These are phyloP conservation scores for Pseudomyrmex flavicornis DNA, from an alignment of 1,140 invertebrate species.

Conservation along the genomic window DNA sequence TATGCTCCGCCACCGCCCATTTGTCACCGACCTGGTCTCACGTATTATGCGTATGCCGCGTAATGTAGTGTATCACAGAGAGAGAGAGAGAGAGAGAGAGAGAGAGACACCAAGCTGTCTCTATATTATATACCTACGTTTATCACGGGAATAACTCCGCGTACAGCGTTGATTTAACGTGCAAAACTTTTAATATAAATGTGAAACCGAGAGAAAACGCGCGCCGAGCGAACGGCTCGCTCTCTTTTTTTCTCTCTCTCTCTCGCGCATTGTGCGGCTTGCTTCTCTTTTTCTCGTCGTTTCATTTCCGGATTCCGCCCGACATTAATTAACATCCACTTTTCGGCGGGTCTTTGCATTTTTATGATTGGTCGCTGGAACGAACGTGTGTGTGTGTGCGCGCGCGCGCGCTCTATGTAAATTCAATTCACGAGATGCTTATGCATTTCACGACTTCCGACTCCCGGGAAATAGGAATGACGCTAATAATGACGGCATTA, in stretches of 20 bases:
- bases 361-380: conserved; percentile 2
- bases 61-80: conserved; percentile 51
- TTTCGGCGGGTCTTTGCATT: conserved; percentile 33
- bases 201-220: conserved; percentile 24
- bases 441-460: conserved; percentile 42
- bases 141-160: conserved; percentile 53
- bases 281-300: background rate
- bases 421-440: conserved; percentile 51
- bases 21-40: conserved; percentile 48
- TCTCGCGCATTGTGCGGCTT: background rate
- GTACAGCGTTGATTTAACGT: conserved; percentile 43
- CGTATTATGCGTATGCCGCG: conserved; percentile 44
- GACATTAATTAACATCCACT: conserved; percentile 57
- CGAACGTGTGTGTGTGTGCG: background rate
- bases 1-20: conserved; percentile 55
- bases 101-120: conserved; percentile 38
- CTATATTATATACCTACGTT: conserved; percentile 56
- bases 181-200: conserved; percentile 58
- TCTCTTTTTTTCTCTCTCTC: background rate
- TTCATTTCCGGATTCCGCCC: conserved; percentile 11
- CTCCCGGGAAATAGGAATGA: conserved; percentile 29
- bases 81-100: background rate
- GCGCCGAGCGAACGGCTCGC: too few relatives aligned
- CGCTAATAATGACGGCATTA: conserved; percentile 36
- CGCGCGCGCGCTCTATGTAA: conserved; percentile 14